Evolutionary conservation across 2,797 vertebrate genomes (phyloP), one percentile per base, ranked within the genome.

Genomic region (Ctenopoma multispine): DNA sequence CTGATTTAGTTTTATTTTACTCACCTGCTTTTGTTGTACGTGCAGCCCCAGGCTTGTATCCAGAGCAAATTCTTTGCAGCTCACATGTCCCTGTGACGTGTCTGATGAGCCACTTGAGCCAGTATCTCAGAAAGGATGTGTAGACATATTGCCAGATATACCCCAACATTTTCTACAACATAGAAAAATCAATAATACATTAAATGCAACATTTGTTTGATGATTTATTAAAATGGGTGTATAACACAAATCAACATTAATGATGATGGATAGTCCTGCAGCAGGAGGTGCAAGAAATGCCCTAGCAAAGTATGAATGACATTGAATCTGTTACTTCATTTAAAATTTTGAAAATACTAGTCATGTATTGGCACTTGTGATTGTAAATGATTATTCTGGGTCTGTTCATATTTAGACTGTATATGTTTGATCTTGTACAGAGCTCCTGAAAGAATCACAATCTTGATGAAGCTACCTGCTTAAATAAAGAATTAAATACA

Each of bases 71-170:
- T 17, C 98, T 94, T 93, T 99, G 97, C 70, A 99, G 87, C 85
- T 99, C 97, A 88, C 97, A 98, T 54, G 81, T 96, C 38, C 96
- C 94, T 0, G 96, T 97, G 11, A 93, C 83, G 71, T 96, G 95
- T 72, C 96, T 89, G 73, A 97, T 58, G 54, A 98, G 14, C 97
- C 97, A 99, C 90, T 99, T 99, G 76, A 99, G 72, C 95, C 96
- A 99, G 82, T 95, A 96, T 17, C 97, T 94, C 51, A 99, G 87
- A 85, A 95, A 96, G 57, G 92, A 94, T 20, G 92, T 92, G 88
- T 97, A 98, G 62, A 99, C 89, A 79, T 95, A 96, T 46, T 94
- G 90, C 96, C 95, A 98, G 73, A 98, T 82, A 56, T 66, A 92
- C 43, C 84, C 69, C 74, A 97, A 81, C 97, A 99, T 99, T 79